Evolutionary conservation across 2,113 vertebrate species (phyloP).

Genomic region (Phalacrocorax aristotelis): DNA sequence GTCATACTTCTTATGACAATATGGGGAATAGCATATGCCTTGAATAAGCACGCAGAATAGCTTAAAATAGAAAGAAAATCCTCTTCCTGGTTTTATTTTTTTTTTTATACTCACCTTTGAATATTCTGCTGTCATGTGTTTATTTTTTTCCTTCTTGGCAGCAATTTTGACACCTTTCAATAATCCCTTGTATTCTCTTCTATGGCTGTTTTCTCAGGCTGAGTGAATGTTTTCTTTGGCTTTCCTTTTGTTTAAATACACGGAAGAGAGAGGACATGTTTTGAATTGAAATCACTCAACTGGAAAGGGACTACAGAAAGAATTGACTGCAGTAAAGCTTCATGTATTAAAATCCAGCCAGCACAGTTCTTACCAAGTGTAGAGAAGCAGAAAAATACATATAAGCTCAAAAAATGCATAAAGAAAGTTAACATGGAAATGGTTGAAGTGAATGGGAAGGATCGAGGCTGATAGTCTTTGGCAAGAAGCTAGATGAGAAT

Average conservation of each 20-base stretch:
- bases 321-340: background rate
- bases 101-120: background rate
- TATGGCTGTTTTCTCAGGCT: background rate
- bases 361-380: background rate
- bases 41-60: background rate
- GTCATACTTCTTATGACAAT: background rate
- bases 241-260: slow-evolving; percentile 15
- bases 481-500: background rate
- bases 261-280: background rate
- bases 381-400: background rate
- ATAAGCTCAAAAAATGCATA: background rate
- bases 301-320: background rate
- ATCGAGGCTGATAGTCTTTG: background rate
- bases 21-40: background rate
- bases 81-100: background rate
- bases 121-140: background rate
- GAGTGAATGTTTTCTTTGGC: background rate
- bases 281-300: slow-evolving; percentile 12
- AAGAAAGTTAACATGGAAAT: background rate
- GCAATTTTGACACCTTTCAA: background rate
- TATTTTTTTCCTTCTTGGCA: background rate
- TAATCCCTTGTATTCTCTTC: background rate
- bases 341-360: background rate
- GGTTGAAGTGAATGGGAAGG: background rate
- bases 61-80: background rate